Evolutionary conservation across 2,113 vertebrate species (phyloP), one percentile per base, ranked within the genome.

Genomic region (Pitta sordida): DNA sequence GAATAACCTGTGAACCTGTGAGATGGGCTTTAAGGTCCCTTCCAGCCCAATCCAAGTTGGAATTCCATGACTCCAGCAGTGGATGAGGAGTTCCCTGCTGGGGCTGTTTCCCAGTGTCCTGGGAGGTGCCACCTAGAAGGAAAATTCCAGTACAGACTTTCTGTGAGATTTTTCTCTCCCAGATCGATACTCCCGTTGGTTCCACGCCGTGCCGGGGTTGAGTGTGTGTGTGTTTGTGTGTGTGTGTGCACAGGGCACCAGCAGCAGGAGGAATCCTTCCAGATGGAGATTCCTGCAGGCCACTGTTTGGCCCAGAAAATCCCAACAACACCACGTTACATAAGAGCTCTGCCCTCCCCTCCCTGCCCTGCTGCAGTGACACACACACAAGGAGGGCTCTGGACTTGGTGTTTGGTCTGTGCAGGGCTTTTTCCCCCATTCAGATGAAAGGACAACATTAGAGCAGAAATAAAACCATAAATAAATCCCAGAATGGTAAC

Each of bases 211-310:
- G 2, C 56, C 18, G 49, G 2, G 84, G 30, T 2, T 34, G 53
- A 5, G 14, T 7, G 8, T 13, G 21, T 4, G 24, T 4, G 43
- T 39, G 37, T 6, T n/a, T 6, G 14, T 7, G 8, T 13, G 21
- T 4, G 24, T 4, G 43, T 39, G 37, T 6, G 14, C 11, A 15
- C 15, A 3, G 22, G 19, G 6, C 44, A 8, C 13, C 41, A 5
- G 88, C 53, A 34, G 49, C n/a, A 27, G 9, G 43, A 74, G 62
- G 56, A 30, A 34, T 13, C 69, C 53, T 52, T 51, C 80, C 94
- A 91, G 78, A 67, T 53, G 84, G 91, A 90, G 82, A 84, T 53
- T 19, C 30, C 86, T 87, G n/a, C 77, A 36, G 90, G 92, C 77
- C 83, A 64, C 19, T 5, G 5, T 23, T 19, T 16, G 53, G 89